Conservation (phyloP, 2,113 vertebrate genomes). For the Melanocharis versteri region DNA sequence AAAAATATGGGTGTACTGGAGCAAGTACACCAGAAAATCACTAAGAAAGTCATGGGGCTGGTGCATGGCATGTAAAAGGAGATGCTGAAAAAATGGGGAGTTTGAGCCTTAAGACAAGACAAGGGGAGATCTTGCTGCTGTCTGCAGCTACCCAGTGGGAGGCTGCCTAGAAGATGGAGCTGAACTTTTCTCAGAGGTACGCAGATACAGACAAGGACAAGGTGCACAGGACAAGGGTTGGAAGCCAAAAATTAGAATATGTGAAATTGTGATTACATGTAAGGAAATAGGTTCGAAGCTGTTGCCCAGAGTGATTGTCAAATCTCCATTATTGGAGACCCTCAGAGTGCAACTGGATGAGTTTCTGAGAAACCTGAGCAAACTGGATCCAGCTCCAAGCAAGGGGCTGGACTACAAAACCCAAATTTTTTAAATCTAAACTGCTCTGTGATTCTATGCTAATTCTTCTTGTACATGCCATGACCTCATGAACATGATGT, state of each 20-base stretch:
- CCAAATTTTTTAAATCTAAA: not conserved
- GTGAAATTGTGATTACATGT: not conserved
- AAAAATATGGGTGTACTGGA: not conserved
- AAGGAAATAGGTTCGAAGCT: not conserved
- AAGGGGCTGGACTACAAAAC: not conserved
- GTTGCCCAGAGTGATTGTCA: not conserved
- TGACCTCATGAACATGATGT: not conserved
- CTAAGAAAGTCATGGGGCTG: not conserved
- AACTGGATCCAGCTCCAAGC: not conserved
- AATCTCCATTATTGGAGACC: not conserved
- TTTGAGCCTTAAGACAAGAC: not conserved
- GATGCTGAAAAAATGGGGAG: rapidly evolving
- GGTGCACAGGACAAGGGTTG: not conserved
- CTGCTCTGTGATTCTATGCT: not conserved
- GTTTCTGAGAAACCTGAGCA: not conserved
- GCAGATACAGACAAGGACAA: not conserved
- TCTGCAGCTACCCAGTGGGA: not conserved
- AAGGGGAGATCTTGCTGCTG: not conserved
- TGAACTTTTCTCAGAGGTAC: not conserved
- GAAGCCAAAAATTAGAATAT: not conserved
- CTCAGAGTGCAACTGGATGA: not conserved
- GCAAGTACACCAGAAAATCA: not conserved
- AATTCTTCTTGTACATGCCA: not conserved
- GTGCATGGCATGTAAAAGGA: not conserved
- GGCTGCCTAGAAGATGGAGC: not conserved